Percentiles rank a stretch among this genome's conserved stretches.
Evolutionary conservation across 1,140 invertebrate species (phyloP).

Genomic region (Euschistus heros): DNA sequence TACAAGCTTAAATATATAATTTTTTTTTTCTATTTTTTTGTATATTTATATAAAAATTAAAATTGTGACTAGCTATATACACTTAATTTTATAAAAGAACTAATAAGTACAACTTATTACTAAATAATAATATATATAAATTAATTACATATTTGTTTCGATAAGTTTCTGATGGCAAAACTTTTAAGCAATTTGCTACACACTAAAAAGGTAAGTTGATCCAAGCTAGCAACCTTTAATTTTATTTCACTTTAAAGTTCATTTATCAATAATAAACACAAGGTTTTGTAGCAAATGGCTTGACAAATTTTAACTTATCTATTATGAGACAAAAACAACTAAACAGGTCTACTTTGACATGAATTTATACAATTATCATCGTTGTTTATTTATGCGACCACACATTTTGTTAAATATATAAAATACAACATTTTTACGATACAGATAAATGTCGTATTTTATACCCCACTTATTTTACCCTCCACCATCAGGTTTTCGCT

Average conservation of each 20-base stretch:
- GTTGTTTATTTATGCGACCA: too few relatives aligned
- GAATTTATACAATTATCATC: slow-evolving; percentile 4
- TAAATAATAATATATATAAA: background rate
- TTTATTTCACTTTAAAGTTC: too few relatives aligned
- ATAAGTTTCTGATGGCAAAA: background rate
- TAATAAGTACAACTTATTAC: background rate
- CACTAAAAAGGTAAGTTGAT: too few relatives aligned
- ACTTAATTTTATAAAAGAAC: slow-evolving; percentile 7
- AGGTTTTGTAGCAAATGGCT: background rate
- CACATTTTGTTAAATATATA: background rate
- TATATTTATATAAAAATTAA: slow-evolving; percentile 9
- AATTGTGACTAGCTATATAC: slow-evolving; percentile 22
- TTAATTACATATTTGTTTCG: background rate
- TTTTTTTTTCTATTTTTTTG: background rate
- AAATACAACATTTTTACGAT: slow-evolving; percentile 10
- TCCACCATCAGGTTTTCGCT: slow-evolving; percentile 2
- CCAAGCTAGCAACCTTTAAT: too few relatives aligned
- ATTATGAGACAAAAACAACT: background rate
- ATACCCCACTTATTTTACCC: slow-evolving; percentile 7
- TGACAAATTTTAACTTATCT: background rate
- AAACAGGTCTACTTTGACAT: background rate
- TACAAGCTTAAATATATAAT: slow-evolving; percentile 7
- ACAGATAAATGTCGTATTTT: slow-evolving; percentile 10
- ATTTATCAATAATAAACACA: too few relatives aligned
- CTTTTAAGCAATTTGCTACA: too few relatives aligned